Conservation (phyloP, 2,888 invertebrate species). For the Agelastica alni region DNA sequence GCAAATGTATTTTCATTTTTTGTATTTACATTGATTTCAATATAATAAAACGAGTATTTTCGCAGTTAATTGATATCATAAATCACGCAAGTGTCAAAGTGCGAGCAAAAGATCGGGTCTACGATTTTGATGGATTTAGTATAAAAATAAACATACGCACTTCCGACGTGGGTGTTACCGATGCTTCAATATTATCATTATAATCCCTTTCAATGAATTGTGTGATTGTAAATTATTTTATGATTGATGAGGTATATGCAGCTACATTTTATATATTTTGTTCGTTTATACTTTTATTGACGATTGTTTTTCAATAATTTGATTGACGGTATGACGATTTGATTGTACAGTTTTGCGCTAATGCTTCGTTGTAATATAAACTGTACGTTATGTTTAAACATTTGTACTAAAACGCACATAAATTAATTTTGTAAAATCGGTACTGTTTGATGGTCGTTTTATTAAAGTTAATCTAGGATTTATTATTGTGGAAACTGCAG, state of each 20-base stretch:
- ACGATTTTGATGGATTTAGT: background rate
- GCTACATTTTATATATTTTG: background rate
- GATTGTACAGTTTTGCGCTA: too few relatives aligned
- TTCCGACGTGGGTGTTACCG: background rate
- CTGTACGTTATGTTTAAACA: too few relatives aligned
- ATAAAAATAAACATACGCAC: background rate
- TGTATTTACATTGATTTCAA: background rate
- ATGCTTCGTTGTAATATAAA: too few relatives aligned
- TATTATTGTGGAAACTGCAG: too few relatives aligned
- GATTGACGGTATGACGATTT: too few relatives aligned
- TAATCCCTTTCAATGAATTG: constrained; percentile 1
- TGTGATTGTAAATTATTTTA: background rate
- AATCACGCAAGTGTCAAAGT: background rate
- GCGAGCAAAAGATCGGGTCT: constrained; percentile 1
- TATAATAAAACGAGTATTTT: background rate
- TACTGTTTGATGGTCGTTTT: too few relatives aligned
- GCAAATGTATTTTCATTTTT: background rate
- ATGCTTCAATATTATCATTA: background rate
- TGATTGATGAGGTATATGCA: constrained; percentile 5
- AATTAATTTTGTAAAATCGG: too few relatives aligned
- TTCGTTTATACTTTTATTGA: too few relatives aligned
- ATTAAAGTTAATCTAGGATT: too few relatives aligned
- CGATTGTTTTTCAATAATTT: too few relatives aligned
- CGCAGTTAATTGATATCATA: constrained; percentile 1
- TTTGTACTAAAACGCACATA: too few relatives aligned